Evolutionary conservation across 1,140 invertebrate species (phyloP).

Genomic region (Drosophila nebulosa): DNA sequence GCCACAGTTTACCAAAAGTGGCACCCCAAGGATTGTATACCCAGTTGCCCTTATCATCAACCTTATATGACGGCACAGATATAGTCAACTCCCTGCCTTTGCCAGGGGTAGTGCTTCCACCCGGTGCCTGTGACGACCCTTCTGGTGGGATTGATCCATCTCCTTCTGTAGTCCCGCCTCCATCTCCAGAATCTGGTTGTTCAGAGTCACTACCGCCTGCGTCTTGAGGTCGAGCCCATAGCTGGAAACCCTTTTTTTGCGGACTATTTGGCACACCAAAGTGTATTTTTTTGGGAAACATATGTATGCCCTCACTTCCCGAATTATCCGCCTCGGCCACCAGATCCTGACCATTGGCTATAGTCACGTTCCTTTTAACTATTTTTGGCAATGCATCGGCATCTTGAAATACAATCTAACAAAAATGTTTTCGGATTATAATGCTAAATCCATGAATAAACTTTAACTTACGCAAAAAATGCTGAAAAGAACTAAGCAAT

Average conservation of each 20-base stretch:
- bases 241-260: not conserved
- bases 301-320: not conserved
- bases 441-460: not conserved
- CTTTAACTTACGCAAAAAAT: not conserved
- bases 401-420: not conserved
- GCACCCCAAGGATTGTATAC: slow-evolving; percentile 15
- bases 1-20: slow-evolving; percentile 11
- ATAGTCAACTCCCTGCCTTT: not conserved
- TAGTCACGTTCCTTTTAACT: no score
- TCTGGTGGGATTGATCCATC: not conserved
- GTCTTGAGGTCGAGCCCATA: not conserved
- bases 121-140: no score
- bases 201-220: not conserved
- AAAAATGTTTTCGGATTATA: not conserved
- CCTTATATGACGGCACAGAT: not conserved
- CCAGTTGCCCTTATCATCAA: slow-evolving; percentile 11
- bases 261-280: not conserved
- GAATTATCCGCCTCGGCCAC: not conserved
- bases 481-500: not conserved
- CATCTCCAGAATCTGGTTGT: not conserved
- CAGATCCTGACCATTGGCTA: not conserved
- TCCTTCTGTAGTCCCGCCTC: no score
- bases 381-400: not conserved
- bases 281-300: not conserved
- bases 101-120: no score